A percentile compares a stretch with the other conserved stretches of the same genome.
Conservation (phyloP, 1,140 invertebrate genomes). For the Scaptomyza graminum region DNA sequence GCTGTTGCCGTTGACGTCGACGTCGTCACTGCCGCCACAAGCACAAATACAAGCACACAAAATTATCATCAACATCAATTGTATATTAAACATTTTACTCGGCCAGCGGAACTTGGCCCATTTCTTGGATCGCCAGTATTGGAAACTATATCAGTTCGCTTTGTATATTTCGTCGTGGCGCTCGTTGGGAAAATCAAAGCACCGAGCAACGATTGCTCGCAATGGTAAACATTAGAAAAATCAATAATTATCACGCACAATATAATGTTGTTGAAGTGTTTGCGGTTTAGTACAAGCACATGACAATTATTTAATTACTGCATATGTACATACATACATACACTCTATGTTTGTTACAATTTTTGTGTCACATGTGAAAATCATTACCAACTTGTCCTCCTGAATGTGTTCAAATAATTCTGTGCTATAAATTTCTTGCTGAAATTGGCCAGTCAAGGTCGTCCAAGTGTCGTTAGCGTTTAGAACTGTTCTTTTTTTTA, state of each 20-base stretch:
- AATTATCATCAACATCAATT: slow-evolving; percentile 51
- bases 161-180: slow-evolving; percentile 79
- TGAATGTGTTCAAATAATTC: slow-evolving; percentile 33
- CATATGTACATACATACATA: slow-evolving; percentile 23
- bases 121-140: slow-evolving; percentile 66
- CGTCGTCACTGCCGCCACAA: slow-evolving; percentile 33
- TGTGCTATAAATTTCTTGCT: slow-evolving; percentile 20
- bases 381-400: slow-evolving; percentile 12
- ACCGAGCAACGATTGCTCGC: slow-evolving; percentile 56
- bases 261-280: slow-evolving; percentile 25
- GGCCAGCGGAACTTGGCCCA: slow-evolving; percentile 62
- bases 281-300: slow-evolving; percentile 25
- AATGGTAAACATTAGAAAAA: slow-evolving; percentile 68
- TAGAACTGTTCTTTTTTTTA: slow-evolving; percentile 65
- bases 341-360: slow-evolving; percentile 1
- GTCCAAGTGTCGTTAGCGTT: slow-evolving; percentile 40
- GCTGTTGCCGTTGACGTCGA: slow-evolving; percentile 22
- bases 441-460: slow-evolving; percentile 70
- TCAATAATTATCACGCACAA: slow-evolving; percentile 46
- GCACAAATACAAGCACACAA: slow-evolving; percentile 46
- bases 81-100: slow-evolving; percentile 53
- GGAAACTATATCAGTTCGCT: slow-evolving; percentile 79
- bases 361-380: slow-evolving; percentile 12
- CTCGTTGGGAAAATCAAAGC: slow-evolving; percentile 63
- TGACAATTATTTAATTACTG: slow-evolving; percentile 13